phyloP scores from a whole-genome alignment of 2,888 invertebrate genomes.

The Pristionchus maxplancki region DNA sequence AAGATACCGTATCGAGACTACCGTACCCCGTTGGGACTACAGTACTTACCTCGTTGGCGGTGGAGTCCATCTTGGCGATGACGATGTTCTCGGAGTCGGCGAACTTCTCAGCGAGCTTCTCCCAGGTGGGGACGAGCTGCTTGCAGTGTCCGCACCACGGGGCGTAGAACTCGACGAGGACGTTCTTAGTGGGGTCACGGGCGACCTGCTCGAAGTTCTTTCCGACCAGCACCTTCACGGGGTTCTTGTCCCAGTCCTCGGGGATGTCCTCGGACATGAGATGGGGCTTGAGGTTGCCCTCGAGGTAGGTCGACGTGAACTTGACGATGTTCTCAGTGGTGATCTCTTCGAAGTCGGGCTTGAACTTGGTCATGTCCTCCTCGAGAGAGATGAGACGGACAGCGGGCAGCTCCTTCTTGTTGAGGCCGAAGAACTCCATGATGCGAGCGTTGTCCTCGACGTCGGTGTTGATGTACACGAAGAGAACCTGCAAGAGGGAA shows the following conservation, averaged over 20 bases:
- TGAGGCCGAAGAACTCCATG: constrained; percentile 99
- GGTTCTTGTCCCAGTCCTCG: constrained; percentile 95
- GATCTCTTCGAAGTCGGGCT: constrained; percentile 85
- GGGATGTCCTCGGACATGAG: constrained; percentile 94
- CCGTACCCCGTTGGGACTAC: constrained; percentile 80
- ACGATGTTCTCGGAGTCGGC: constrained; percentile 87
- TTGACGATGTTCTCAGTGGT: constrained; percentile 85
- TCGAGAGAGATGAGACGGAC: constrained; percentile 89
- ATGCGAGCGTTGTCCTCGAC: constrained; percentile 97
- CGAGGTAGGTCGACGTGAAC: constrained; percentile 92
- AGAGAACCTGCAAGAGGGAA: constrained; percentile 83
- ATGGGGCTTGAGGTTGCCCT: constrained; percentile 94
- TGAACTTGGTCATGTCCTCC: constrained; percentile 98
- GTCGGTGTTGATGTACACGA: constrained; percentile 95
- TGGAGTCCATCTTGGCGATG: constrained; percentile 98
- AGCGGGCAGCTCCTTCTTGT: constrained; percentile 85
- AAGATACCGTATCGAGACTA: neutral
- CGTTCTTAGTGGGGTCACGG: constrained; percentile 89
- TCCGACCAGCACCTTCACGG: constrained; percentile 92
- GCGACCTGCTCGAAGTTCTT: constrained; percentile 93
- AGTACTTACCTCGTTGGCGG: constrained; percentile 96
- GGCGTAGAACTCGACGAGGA: constrained; percentile 93
- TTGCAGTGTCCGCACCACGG: constrained; percentile 92
- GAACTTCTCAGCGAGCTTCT: constrained; percentile 94
- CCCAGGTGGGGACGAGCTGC: constrained; percentile 96